Percentiles rank a stretch among this genome's conserved stretches.
These are phyloP conservation scores for Tachina lurida DNA, from an alignment of 2,888 invertebrate genomes.

Conservation along the genomic window DNA sequence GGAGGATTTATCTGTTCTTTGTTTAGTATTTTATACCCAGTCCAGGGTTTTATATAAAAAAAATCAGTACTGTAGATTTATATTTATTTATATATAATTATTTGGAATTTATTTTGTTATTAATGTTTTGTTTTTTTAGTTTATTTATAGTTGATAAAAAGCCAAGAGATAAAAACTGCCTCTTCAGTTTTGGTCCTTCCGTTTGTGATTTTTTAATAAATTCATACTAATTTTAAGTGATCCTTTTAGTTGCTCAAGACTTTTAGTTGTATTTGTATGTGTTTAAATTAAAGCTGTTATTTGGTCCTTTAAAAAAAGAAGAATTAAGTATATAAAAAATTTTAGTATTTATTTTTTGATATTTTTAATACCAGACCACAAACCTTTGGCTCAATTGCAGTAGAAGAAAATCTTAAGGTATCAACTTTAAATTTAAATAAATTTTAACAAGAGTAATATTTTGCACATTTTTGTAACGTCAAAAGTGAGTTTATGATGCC, in stretches of 20 bases:
- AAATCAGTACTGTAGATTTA: slow-evolving; percentile 3
- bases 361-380: neutral
- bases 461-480: too few species aligned
- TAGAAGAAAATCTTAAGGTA: neutral
- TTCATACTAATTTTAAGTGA: slow-evolving; percentile 23
- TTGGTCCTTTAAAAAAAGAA: slow-evolving; percentile 43
- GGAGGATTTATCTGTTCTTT: neutral
- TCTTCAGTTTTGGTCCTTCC: slow-evolving; percentile 50
- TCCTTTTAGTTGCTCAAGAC: slow-evolving; percentile 41
- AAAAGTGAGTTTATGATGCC: too few species aligned
- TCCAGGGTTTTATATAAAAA: neutral
- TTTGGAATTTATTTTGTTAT: neutral
- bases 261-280: slow-evolving; percentile 12
- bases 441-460: too few species aligned
- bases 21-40: slow-evolving; percentile 35
- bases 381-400: slow-evolving; percentile 51
- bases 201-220: slow-evolving; percentile 12
- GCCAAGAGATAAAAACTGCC: neutral
- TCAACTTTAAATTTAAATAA: too few species aligned
- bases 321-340: slow-evolving; percentile 2
- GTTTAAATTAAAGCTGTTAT: slow-evolving; percentile 47
- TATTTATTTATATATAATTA: neutral
- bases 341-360: neutral
- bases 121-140: slow-evolving; percentile 19
- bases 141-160: neutral